Evolutionary conservation across 2,888 invertebrate genomes (phyloP), one percentile per base, ranked within the genome.

Genomic region (Lysandra coridon): DNA sequence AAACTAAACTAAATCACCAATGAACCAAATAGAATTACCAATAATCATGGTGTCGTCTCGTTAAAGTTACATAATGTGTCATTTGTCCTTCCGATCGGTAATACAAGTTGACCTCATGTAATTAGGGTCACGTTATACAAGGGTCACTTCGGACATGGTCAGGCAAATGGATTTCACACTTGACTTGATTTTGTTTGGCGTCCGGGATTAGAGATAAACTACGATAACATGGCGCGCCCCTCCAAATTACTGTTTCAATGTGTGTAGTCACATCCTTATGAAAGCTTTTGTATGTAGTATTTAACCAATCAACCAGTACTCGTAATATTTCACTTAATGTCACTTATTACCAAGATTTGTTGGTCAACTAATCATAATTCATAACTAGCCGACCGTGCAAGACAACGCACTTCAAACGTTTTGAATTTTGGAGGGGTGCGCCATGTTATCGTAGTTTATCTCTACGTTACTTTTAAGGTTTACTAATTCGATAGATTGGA

Each of bases 121-220:
- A 69, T 69, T 69, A 69, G 17, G 33, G 69, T 37, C 69, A 69
- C 33, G 10, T 49, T 2, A 10, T 62, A 73, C 73, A 73, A 14
- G 33, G 73, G 73, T 73, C 73, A 73, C 73, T 14, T 73, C 37
- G 37, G 37, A 73, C 74, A 74, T 23, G 74, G n/a, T 74, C 23
- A 74, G n/a, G 74, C 74, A 74, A 74, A 74, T 44, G 7, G 44
- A 74, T 74, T 44, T 74, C 40, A 40, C 44, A 74, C 74, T 44
- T 23, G 44, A 74, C 44, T 74, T 40, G 74, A 44, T 74, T 74
- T 23, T 74, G 44, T 74, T 44, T 5, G 44, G 14, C 44, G 23
- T 44, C 44, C 33, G 14, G 1, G 33, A 69, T 69, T 69, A 23
- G 23, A 23, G 23, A 23, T 23, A 23, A 23, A 23, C 23, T 23